Evolutionary conservation across 2,113 vertebrate genomes (phyloP), one percentile per base, ranked within the genome.

Genomic region (Pluvialis apricaria): DNA sequence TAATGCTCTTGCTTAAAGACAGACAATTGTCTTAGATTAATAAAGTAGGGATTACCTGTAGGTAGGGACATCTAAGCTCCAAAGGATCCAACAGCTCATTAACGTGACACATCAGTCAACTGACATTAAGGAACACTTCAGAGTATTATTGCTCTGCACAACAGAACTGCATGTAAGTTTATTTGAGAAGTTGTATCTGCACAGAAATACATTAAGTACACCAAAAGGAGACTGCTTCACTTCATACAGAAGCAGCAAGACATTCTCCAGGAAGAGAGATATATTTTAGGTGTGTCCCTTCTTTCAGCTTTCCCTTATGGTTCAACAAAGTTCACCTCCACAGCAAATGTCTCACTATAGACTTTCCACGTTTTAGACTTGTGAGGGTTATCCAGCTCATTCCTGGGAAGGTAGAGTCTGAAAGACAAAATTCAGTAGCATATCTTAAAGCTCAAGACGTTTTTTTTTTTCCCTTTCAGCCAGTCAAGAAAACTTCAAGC

Each of bases 331-430:
- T 96, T 96, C 83, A 99, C 34, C 6, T 99, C 99, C 66, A 99
- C 97, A 57, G 98, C 99, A 98, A 99, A 99, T 11, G 98, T 96
- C 82, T 99, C 98, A 64, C 97, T 98, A 94, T 99, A 99, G 94
- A 99, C 94, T 80, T 98, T 98, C 99, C 99, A 99, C 21, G 97
- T 98, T 97, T 99, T 99, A 45, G 97, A 90, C 87, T 99, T 99
- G 97, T 99, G 99, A 47, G 98, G 99, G 96, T 99, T 99, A 96
- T 99, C 99, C 93, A 99, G 82, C 94, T 99, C 98, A 22, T 99
- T 98, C 92, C 99, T 99, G 66, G 98, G 83, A 91, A 99, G 97
- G 88, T 98, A 98, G 57, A 99, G 98, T 91, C 99, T 99, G 97
- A 83, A 91, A 97, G 94, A 96, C 80, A 96, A 73, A 94, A 95